A percentile compares a stretch with the other conserved stretches of the same genome.
These are phyloP conservation scores for Ethmia dodecea DNA, from an alignment of 2,888 invertebrate species.

Conservation along the genomic window DNA sequence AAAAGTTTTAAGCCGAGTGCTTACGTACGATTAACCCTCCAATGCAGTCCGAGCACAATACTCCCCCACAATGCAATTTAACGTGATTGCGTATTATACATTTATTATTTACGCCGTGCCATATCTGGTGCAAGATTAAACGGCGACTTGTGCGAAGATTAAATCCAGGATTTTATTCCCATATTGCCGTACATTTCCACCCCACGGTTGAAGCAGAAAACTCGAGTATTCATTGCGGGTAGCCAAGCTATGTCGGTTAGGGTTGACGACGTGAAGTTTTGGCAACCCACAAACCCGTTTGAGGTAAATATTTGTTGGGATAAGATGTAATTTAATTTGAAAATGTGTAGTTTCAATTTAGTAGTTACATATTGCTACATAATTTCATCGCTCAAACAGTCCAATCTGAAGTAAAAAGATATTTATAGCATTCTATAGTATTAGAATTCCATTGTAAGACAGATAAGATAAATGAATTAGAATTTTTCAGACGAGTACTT, in stretches of 20 bases:
- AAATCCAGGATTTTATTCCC: conserved; percentile 73
- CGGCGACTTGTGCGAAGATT: conserved; percentile 68
- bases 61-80: conserved; percentile 54
- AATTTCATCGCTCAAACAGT: too few relatives aligned
- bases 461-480: too few relatives aligned
- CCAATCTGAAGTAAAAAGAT: too few relatives aligned
- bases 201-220: conserved; percentile 61
- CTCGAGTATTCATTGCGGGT: conserved; percentile 72
- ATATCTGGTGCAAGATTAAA: conserved; percentile 72
- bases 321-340: background rate
- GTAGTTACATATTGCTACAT: too few relatives aligned
- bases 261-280: conserved; percentile 38
- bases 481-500: too few relatives aligned
- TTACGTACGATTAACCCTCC: conserved; percentile 6
- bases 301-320: conserved; percentile 5
- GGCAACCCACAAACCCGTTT: conserved; percentile 20
- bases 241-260: conserved; percentile 48
- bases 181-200: conserved; percentile 66
- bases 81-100: conserved; percentile 61
- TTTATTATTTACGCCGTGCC: conserved; percentile 69
- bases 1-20: conserved; percentile 12
- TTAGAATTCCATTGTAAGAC: too few relatives aligned
- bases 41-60: conserved; percentile 3
- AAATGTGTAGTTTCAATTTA: background rate
- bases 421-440: too few relatives aligned